Evolutionary conservation across 2,888 invertebrate genomes (phyloP).

Genomic region (Tenthredo amoena): DNA sequence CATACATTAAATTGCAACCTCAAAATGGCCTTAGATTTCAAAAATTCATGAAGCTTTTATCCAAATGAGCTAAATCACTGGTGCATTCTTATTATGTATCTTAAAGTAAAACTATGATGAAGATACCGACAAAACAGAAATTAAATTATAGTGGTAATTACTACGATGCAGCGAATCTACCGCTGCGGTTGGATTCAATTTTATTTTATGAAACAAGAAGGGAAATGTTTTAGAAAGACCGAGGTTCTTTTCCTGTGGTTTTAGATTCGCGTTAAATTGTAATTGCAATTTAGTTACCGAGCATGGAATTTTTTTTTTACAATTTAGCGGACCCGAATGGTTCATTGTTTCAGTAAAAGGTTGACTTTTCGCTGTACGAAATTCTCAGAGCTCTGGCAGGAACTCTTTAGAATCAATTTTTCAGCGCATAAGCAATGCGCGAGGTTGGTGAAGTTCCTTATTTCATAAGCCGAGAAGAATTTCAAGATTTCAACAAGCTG

Average conservation of each 20-base stretch:
- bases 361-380: background rate
- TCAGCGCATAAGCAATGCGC: slow-evolving; percentile 13
- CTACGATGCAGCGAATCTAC: background rate
- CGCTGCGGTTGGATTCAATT: background rate
- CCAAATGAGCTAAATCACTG: background rate
- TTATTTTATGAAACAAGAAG: background rate
- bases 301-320: background rate
- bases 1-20: background rate
- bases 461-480: background rate
- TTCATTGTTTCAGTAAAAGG: slow-evolving; percentile 1
- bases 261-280: background rate
- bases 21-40: background rate
- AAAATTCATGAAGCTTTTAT: background rate
- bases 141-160: background rate
- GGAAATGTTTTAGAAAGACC: background rate
- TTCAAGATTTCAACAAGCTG: background rate
- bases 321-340: background rate
- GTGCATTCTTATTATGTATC: background rate
- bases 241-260: background rate
- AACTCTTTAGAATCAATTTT: slow-evolving; percentile 9
- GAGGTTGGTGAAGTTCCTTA: background rate
- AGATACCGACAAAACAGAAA: background rate
- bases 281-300: too few relatives aligned
- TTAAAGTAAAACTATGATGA: background rate
- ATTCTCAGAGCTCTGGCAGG: background rate